A percentile compares a stretch with the other conserved stretches of the same genome.
These are phyloP conservation scores for Nibea albiflora DNA, from an alignment of 2,113 vertebrate species.

Conservation along the genomic window DNA sequence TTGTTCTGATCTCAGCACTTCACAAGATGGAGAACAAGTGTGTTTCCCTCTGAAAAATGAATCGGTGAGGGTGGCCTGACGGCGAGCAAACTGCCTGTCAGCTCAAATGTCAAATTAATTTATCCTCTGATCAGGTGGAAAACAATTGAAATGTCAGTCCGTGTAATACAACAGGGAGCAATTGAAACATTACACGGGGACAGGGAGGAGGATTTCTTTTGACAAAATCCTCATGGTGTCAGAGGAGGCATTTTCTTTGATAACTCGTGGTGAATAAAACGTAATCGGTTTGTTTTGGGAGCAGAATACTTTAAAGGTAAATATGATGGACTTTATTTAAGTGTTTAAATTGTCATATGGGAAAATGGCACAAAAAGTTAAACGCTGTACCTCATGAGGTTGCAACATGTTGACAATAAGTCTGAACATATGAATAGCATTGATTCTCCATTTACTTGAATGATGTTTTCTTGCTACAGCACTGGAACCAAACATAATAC, in stretches of 20 bases:
- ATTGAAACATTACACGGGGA: conserved; percentile 16
- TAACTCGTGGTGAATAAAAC: background rate
- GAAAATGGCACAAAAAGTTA: background rate
- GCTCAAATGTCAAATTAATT: conserved; percentile 82
- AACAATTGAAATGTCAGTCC: conserved; percentile 77
- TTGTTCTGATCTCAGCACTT: conserved; percentile 67
- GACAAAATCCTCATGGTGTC: conserved; percentile 9
- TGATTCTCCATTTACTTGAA: conserved; percentile 24
- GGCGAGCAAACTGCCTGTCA: conserved; percentile 69
- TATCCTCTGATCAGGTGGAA: conserved; percentile 76
- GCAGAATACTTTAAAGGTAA: conserved; percentile 1
- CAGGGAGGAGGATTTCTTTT: conserved; percentile 2
- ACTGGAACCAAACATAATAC: conserved; percentile 35
- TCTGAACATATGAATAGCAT: conserved; percentile 10
- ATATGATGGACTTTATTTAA: background rate
- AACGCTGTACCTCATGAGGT: background rate
- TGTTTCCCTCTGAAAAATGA: conserved; percentile 67
- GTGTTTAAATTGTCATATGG: background rate
- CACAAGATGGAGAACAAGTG: conserved; percentile 56
- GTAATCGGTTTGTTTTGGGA: background rate
- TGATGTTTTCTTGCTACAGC: background rate
- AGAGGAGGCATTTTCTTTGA: conserved; percentile 13
- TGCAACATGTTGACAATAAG: conserved; percentile 2
- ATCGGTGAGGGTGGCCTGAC: conserved; percentile 33
- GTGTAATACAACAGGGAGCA: conserved; percentile 51